Conservation (phyloP, 2,797 vertebrate genomes). For the Dromococcyx pavoninus region DNA sequence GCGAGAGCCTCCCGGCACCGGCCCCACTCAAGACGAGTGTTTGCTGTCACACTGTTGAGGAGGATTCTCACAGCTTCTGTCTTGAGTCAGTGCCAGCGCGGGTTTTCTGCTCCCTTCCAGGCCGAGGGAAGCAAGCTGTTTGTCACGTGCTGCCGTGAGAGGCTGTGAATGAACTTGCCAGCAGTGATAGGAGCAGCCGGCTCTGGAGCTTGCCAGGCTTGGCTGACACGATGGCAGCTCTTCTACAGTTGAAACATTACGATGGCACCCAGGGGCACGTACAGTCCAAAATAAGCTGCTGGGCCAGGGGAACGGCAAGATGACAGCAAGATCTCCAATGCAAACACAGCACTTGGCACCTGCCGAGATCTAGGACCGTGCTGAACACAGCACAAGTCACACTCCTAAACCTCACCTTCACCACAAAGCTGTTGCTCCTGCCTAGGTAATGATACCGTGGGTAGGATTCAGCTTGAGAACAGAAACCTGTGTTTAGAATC, state of each 20-base stretch:
- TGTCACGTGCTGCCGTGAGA: not conserved
- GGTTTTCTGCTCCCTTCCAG: not conserved
- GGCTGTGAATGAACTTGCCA: not conserved
- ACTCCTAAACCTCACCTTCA: not conserved
- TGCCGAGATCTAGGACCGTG: not conserved
- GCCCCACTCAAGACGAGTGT: not conserved
- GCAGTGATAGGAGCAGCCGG: not conserved
- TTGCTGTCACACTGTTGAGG: not conserved
- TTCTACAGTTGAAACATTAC: not conserved
- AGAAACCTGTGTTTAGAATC: not conserved
- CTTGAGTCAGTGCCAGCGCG: rapidly evolving
- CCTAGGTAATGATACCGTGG: not conserved
- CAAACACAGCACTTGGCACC: rapidly evolving
- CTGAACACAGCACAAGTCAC: not conserved
- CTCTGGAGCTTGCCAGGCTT: not conserved
- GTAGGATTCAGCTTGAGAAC: not conserved
- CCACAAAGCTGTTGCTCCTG: not conserved
- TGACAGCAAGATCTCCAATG: rapidly evolving
- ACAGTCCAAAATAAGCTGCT: not conserved
- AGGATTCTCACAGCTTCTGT: slow-evolving; percentile 46
- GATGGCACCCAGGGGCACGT: not conserved
- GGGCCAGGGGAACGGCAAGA: rapidly evolving
- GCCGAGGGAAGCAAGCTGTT: not conserved
- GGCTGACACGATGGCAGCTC: rapidly evolving
- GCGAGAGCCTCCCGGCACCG: not conserved